Evolutionary conservation across 1,140 invertebrate genomes (phyloP).

Genomic region (Caenorhabditis brenneri): DNA sequence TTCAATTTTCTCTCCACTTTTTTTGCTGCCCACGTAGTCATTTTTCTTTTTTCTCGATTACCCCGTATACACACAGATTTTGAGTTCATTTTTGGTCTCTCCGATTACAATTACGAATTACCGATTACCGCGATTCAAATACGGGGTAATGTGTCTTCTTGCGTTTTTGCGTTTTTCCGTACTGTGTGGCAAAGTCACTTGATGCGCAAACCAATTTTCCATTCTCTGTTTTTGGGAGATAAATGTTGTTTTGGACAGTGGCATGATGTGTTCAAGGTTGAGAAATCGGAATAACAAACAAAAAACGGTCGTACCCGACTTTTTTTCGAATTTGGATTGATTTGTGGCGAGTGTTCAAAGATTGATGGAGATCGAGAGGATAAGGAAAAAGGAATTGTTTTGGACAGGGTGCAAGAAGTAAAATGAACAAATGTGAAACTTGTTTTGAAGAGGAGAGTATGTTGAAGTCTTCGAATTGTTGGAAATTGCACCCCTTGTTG

Average conservation of each 20-base stretch:
- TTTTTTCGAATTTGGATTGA: not conserved
- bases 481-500: conserved; percentile 1
- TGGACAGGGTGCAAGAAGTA: not conserved
- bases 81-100: conserved; percentile 35
- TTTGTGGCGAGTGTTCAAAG: not conserved
- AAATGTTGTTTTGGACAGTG: conserved; percentile 28
- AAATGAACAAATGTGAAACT: not conserved
- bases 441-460: not conserved
- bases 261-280: conserved; percentile 33
- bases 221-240: not conserved
- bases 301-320: not conserved
- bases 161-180: not conserved
- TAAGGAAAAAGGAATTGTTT: not conserved
- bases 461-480: not conserved
- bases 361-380: not conserved
- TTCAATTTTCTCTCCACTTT: not conserved
- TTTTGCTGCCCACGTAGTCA: not conserved
- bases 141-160: conserved; percentile 14
- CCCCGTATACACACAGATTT: not conserved
- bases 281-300: not conserved
- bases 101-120: conserved; percentile 12
- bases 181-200: conserved; percentile 20
- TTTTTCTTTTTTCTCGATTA: not conserved
- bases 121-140: conserved; percentile 16
- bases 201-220: conserved; percentile 38